Evolutionary conservation across 2,113 vertebrate species (phyloP).

Genomic region (Pycnonotus jocosus): DNA sequence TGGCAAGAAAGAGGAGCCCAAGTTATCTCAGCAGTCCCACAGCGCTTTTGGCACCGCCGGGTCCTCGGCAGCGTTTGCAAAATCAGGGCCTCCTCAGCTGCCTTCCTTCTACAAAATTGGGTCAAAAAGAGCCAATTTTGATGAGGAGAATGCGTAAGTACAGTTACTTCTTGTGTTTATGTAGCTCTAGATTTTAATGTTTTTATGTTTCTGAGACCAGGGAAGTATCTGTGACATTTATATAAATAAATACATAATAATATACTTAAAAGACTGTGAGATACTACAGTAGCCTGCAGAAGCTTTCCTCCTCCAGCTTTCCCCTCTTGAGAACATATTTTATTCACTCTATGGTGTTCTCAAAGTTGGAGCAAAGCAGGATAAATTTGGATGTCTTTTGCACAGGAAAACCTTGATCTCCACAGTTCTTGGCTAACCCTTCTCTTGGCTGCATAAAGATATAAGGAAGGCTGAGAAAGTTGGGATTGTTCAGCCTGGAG

Average conservation of each 20-base stretch:
- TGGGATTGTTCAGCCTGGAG: not conserved
- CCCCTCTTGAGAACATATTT: not conserved
- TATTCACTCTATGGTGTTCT: not conserved
- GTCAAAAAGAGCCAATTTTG: slow-evolving; percentile 93
- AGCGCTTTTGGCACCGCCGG: slow-evolving; percentile 82
- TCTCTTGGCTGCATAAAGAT: not conserved
- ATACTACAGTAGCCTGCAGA: not conserved
- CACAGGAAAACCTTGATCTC: not conserved
- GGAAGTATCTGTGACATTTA: not conserved
- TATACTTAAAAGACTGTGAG: not conserved
- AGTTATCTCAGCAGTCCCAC: slow-evolving; percentile 78
- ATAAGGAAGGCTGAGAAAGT: not conserved
- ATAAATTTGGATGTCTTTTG: not conserved
- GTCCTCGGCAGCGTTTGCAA: slow-evolving; percentile 80
- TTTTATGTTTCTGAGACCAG: not conserved
- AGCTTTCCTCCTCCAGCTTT: not conserved
- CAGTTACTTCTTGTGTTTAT: not conserved
- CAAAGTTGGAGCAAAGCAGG: not conserved
- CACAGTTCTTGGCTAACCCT: not conserved
- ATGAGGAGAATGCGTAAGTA: slow-evolving; percentile 94
- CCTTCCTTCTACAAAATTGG: slow-evolving; percentile 99
- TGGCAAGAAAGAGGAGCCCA: slow-evolving; percentile 92
- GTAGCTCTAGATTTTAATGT: not conserved
- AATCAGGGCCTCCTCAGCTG: slow-evolving; percentile 83
- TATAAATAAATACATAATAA: not conserved